These are phyloP conservation scores for Rhea americana DNA, from an alignment of 2,113 vertebrate genomes.

Conservation along the genomic window DNA sequence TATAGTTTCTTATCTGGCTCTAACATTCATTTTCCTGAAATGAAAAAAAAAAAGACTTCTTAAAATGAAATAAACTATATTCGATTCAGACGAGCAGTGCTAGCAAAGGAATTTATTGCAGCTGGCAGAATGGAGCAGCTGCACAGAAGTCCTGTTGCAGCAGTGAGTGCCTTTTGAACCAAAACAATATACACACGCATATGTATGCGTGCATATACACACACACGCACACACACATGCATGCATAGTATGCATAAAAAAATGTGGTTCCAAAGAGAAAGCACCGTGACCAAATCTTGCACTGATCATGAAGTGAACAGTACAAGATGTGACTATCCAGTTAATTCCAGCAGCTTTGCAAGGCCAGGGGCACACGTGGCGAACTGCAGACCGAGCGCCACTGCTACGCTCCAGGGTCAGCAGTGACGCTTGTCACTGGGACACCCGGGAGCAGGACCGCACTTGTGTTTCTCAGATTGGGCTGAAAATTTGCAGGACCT, in stretches of 20 bases:
- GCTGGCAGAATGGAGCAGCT: slow-evolving; percentile 61
- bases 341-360: neutral
- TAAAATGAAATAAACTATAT: slow-evolving; percentile 81
- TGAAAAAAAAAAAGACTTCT: slow-evolving; percentile 67
- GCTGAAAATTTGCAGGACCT: neutral
- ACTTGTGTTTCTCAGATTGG: neutral
- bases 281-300: neutral
- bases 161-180: slow-evolving; percentile 5
- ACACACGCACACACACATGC: neutral
- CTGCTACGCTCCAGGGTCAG: neutral
- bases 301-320: neutral
- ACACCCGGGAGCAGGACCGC: neutral
- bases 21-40: slow-evolving; percentile 84
- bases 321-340: neutral
- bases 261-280: slow-evolving; percentile 7
- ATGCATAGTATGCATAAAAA: neutral
- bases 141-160: slow-evolving; percentile 36
- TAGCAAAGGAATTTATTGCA: slow-evolving; percentile 66
- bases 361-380: too few relatives aligned
- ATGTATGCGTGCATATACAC: too few relatives aligned
- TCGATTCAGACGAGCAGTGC: slow-evolving; percentile 68
- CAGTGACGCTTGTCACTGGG: rapidly evolving
- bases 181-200: rapidly evolving
- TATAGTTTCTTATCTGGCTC: slow-evolving; percentile 85
- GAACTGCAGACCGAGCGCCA: neutral